These are phyloP conservation scores for Chalcosyrphus nemorum DNA, from an alignment of 2,888 invertebrate species.

Conservation along the genomic window DNA sequence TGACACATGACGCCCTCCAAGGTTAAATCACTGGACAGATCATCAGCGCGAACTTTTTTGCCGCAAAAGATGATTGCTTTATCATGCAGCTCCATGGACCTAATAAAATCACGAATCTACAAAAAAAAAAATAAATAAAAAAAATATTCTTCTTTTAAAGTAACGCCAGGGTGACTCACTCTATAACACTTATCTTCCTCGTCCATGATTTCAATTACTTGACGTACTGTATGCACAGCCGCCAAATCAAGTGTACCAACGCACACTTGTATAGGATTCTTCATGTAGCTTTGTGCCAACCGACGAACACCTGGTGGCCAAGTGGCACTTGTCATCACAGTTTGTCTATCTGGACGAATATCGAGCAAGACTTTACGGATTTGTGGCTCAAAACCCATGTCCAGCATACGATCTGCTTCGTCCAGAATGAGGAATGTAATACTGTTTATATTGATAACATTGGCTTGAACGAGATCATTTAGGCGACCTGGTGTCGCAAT, in stretches of 20 bases:
- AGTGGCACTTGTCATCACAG: constrained; percentile 98
- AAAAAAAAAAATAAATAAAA: constrained; percentile 4
- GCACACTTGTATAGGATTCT: constrained; percentile 93
- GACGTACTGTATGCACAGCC: constrained; percentile 93
- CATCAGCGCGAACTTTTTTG: constrained; percentile 91
- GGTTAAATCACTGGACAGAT: constrained; percentile 90
- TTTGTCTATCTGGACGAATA: constrained; percentile 94
- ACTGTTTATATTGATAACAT: constrained; percentile 88
- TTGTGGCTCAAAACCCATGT: constrained; percentile 94
- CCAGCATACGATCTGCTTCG: constrained; percentile 95
- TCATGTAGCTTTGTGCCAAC: constrained; percentile 93
- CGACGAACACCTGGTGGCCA: constrained; percentile 95
- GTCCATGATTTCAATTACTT: constrained; percentile 88
- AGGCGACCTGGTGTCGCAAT: constrained; percentile 97
- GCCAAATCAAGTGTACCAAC: constrained; percentile 94
- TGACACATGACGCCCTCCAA: constrained; percentile 88
- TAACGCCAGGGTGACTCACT: constrained; percentile 73
- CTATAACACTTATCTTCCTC: constrained; percentile 86
- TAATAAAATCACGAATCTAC: constrained; percentile 87
- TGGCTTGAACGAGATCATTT: constrained; percentile 92
- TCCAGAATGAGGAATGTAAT: constrained; percentile 96
- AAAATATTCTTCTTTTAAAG: not conserved
- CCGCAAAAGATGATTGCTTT: constrained; percentile 96
- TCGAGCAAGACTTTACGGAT: constrained; percentile 92
- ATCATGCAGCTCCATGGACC: constrained; percentile 87